Evolutionary conservation across 1,140 invertebrate genomes (phyloP).

Genomic region (Brachionus rotundiformis): DNA sequence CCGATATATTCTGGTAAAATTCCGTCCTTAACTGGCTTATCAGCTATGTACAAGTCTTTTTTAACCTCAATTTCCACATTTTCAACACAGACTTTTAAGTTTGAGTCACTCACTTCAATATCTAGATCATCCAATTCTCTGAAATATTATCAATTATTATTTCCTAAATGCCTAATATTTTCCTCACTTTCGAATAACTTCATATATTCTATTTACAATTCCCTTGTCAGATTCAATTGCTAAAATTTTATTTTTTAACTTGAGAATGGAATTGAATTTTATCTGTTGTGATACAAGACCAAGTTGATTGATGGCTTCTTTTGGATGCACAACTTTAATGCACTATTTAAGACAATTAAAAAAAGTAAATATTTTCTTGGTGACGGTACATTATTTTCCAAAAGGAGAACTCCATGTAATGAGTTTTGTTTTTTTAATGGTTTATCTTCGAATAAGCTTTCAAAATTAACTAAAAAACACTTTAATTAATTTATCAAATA

Average conservation of each 20-base stretch:
- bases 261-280: conserved; percentile 39
- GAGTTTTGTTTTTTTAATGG: conserved; percentile 36
- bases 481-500: not conserved
- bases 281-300: conserved; percentile 36
- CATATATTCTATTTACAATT: not conserved
- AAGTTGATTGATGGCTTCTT: conserved; percentile 43
- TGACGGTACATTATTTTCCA: conserved; percentile 8
- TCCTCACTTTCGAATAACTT: not conserved
- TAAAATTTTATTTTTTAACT: conserved; percentile 16
- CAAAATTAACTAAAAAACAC: conserved; percentile 33
- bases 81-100: not conserved
- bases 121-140: conserved; percentile 45
- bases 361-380: not conserved
- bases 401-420: conserved; percentile 30
- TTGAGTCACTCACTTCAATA: not conserved
- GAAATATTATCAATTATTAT: not conserved
- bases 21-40: not conserved
- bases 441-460: not conserved
- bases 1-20: conserved; percentile 15
- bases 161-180: not conserved
- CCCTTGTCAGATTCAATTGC: not conserved
- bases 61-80: conserved; percentile 42
- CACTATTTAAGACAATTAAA: conserved; percentile 5
- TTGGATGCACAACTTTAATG: conserved; percentile 38
- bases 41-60: not conserved